phyloP scores from a whole-genome alignment of 2,797 vertebrate species.

The Anolis apletophallus region DNA sequence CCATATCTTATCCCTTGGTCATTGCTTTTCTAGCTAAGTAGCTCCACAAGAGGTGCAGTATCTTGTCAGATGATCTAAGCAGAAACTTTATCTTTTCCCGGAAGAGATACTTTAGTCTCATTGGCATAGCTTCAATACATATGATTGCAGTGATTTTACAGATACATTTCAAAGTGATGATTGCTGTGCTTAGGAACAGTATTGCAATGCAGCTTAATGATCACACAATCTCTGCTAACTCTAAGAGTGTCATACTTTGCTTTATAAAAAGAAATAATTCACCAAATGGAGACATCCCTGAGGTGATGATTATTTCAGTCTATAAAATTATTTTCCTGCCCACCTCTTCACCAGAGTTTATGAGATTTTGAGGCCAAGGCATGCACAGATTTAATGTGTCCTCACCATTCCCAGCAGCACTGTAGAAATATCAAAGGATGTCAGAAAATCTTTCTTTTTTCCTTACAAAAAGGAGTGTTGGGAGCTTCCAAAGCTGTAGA shows the following conservation, averaged over 20 bases:
- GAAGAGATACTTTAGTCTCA: conserved; percentile 3
- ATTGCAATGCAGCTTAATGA: background rate
- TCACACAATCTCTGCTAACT: background rate
- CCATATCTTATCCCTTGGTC: background rate
- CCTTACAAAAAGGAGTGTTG: background rate
- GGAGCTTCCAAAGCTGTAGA: background rate
- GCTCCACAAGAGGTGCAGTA: background rate
- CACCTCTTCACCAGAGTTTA: background rate
- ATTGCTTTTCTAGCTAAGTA: background rate
- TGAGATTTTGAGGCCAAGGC: background rate
- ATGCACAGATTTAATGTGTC: background rate
- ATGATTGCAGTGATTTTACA: conserved; percentile 15
- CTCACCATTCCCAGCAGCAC: background rate
- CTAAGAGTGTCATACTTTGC: background rate
- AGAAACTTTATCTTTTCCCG: conserved; percentile 2
- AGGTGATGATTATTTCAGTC: background rate
- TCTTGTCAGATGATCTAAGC: background rate
- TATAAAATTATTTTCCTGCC: background rate
- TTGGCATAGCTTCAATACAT: conserved; percentile 25
- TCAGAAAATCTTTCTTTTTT: background rate
- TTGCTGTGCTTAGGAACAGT: conserved; percentile 1
- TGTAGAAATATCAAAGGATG: background rate
- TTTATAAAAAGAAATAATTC: conserved; percentile 2
- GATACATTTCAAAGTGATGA: background rate
- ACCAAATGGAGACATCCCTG: background rate